Evolutionary conservation across 2,113 vertebrate species (phyloP).

Genomic region (Ctenodactylus gundi): DNA sequence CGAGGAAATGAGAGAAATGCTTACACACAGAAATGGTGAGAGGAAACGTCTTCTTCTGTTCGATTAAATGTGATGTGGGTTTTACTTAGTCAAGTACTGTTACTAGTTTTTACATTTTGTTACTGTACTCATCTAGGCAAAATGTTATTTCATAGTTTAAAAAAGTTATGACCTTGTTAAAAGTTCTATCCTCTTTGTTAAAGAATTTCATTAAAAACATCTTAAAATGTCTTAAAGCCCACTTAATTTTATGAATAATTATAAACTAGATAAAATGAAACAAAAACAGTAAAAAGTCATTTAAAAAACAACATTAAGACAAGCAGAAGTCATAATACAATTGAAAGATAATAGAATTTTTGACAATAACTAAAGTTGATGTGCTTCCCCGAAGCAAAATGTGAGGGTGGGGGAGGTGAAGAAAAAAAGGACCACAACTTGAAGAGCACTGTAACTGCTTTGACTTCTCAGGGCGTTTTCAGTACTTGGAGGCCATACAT

Average conservation of each 20-base stretch:
- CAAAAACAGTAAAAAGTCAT: conserved; percentile 41
- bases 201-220: conserved; percentile 36
- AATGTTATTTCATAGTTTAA: conserved; percentile 25
- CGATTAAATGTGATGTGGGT: conserved; percentile 65
- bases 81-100: conserved; percentile 58
- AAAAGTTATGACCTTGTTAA: conserved; percentile 22
- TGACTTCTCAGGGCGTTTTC: conserved; percentile 5
- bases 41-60: conserved; percentile 65
- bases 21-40: conserved; percentile 94
- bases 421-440: neutral
- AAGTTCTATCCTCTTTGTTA: neutral
- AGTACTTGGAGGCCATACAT: neutral
- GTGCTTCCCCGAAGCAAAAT: no score
- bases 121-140: conserved; percentile 14
- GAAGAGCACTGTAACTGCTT: neutral
- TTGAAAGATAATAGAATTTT: conserved; percentile 23
- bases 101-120: conserved; percentile 47
- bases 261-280: neutral
- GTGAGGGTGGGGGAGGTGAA: no score
- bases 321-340: conserved; percentile 36
- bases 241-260: neutral
- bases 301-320: conserved; percentile 33
- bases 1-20: conserved; percentile 97
- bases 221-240: neutral
- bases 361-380: neutral